Evolutionary conservation across 2,797 vertebrate genomes (phyloP).

Genomic region (Nothura maculosa): DNA sequence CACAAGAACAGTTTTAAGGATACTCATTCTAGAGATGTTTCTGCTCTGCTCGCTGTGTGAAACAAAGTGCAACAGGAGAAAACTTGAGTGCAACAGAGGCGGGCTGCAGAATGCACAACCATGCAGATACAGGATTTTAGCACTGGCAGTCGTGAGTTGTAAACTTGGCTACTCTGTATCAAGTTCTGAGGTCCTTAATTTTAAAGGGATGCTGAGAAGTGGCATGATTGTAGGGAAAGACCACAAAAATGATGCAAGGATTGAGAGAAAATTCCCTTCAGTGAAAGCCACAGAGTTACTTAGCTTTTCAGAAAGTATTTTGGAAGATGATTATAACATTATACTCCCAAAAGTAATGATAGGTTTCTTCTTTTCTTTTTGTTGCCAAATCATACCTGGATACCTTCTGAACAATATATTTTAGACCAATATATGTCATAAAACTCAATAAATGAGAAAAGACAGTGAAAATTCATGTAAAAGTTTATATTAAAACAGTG

Average conservation of each 20-base stretch:
- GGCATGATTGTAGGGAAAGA: not conserved
- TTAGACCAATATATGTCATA: not conserved
- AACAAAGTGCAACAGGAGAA: not conserved
- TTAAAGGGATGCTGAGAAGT: constrained; percentile 29
- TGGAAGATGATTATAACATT: constrained; percentile 11
- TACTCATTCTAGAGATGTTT: not conserved
- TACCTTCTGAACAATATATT: not conserved
- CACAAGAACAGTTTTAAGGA: not conserved
- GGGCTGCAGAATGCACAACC: not conserved
- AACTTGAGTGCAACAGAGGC: not conserved
- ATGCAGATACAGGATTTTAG: not conserved
- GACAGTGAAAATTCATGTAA: constrained; percentile 2
- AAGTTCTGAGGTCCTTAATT: not conserved
- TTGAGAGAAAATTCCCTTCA: not conserved
- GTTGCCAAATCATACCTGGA: not conserved
- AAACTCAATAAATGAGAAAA: not conserved
- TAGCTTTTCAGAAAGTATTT: constrained; percentile 24
- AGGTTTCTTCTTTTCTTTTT: constrained; percentile 3
- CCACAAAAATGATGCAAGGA: constrained; percentile 10
- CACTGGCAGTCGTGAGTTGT: not conserved
- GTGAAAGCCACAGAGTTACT: not conserved
- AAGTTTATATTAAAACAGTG: not conserved
- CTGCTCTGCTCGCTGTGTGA: not conserved
- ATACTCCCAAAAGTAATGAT: not conserved
- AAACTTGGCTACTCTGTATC: not conserved